Evolutionary conservation across 2,888 invertebrate species (phyloP), one percentile per base, ranked within the genome.

Genomic region (Autographa pulchrina): DNA sequence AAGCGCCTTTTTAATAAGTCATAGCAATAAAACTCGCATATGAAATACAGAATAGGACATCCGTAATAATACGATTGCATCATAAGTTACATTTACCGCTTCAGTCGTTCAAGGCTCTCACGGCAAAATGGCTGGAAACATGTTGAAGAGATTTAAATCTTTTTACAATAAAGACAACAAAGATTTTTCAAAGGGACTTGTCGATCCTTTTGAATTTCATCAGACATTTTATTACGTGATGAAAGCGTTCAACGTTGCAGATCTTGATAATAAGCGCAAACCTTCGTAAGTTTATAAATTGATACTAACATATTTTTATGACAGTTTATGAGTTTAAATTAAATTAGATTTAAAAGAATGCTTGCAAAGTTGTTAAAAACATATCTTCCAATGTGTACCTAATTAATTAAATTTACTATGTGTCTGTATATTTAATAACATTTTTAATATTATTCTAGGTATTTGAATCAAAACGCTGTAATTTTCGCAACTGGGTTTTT

Each of bases 191-290:
- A 67, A 72, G 11, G 90, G 88, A 58, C 69, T 87, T 63, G 77
- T 93, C 1, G 85, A 92, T 76, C 91, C 93, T 9, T 88, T 86
- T 72, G 82, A 90, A 68, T 93, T 90, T 85, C 90, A 94, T 78
- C 75, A 74, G 54, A 87, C 82, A 8, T 92, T 92, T 65, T 91
- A 88, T 78, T 79, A 80, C 43, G 8, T 90, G 0, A 74, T 88
- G n/a, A 90, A 87, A 67, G 69, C 74, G 7, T 93, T 90, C 80
- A 86, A 89, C 78, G 87, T 93, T 2, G 76, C 87, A 6, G 90
- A 92, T 72, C 66, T 87, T 52, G 86, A 85, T 11, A 68, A 67
- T 20, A n/a, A 62, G 20, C 25, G 66, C 76, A 85, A 70, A 25
- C 59, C 70, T 9, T 74, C 72, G 82, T 83, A 74, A 77, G 81